Evolutionary conservation across 2,888 invertebrate genomes (phyloP).

Genomic region (Caenorhabditis macrosperma): DNA sequence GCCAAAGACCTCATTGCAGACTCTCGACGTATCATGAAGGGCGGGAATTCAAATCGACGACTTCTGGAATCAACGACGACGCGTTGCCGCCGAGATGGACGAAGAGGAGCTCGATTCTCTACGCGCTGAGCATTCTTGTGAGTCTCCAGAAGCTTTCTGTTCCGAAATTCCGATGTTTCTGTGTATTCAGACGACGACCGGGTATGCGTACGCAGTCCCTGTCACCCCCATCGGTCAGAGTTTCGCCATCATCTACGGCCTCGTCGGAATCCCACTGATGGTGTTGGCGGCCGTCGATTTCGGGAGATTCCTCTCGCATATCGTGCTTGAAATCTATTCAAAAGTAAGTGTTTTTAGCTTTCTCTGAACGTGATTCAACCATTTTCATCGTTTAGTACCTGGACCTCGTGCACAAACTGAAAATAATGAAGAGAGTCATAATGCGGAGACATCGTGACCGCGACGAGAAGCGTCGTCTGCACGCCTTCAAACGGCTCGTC

Average conservation of each 20-base stretch:
- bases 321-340: constrained; percentile 74
- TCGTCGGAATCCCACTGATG: constrained; percentile 78
- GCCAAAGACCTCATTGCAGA: constrained; percentile 18
- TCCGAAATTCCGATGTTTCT: not conserved
- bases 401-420: constrained; percentile 48
- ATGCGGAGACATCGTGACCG: constrained; percentile 35
- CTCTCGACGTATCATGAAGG: constrained; percentile 74
- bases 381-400: constrained; percentile 24
- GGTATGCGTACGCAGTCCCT: constrained; percentile 77
- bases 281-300: constrained; percentile 80
- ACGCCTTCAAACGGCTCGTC: constrained; percentile 47
- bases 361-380: no score
- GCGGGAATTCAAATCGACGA: constrained; percentile 67
- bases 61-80: constrained; percentile 63
- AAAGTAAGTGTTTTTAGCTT: no score
- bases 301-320: constrained; percentile 79
- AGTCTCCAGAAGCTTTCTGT: not conserved
- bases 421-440: constrained; percentile 40
- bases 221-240: constrained; percentile 76
- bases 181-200: constrained; percentile 74
- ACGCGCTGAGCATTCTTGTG: constrained; percentile 79
- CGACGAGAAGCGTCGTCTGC: constrained; percentile 38
- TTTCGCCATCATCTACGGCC: constrained; percentile 77
- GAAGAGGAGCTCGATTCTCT: constrained; percentile 74
- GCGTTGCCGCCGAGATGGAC: constrained; percentile 77